Evolutionary conservation across 2,888 invertebrate genomes (phyloP).

Genomic region (Euspilapteryx auroguttella): DNA sequence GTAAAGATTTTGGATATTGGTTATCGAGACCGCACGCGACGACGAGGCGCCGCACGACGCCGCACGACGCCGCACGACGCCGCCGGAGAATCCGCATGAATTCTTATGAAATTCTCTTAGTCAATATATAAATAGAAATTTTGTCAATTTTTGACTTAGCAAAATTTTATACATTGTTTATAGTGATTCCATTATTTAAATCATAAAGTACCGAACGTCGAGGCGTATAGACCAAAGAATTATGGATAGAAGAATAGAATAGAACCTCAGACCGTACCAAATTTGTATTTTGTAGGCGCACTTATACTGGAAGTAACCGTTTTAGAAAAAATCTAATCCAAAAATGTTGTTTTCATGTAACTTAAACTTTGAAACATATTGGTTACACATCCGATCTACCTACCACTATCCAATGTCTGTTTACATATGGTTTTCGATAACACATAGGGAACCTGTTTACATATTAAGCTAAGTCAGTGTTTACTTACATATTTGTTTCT

Average conservation of each 20-base stretch:
- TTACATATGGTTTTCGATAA: no score
- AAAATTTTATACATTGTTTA: conserved; percentile 60
- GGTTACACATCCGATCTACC: no score
- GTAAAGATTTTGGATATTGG: conserved; percentile 49
- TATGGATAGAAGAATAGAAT: conserved; percentile 41
- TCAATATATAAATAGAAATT: conserved; percentile 53
- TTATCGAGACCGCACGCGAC: conserved; percentile 11
- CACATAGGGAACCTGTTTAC: no score
- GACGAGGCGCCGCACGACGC: conserved; percentile 14
- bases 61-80: conserved; percentile 12
- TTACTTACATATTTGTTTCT: conserved; percentile 58
- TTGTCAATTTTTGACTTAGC: conserved; percentile 61
- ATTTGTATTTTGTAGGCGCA: conserved; percentile 44
- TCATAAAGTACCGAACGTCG: conserved; percentile 44
- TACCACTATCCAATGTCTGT: no score
- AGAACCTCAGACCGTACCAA: conserved; percentile 57
- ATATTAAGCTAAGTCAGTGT: conserved; percentile 59
- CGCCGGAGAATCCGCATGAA: conserved; percentile 48
- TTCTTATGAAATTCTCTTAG: conserved; percentile 60
- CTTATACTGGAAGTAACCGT: conserved; percentile 20
- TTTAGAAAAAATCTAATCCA: no score
- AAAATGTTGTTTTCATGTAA: no score
- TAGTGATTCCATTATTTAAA: conserved; percentile 32
- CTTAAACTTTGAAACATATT: no score
- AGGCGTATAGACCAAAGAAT: conserved; percentile 54